Evolutionary conservation across 2,113 vertebrate species (phyloP).

Genomic region (Recurvirostra avosetta): DNA sequence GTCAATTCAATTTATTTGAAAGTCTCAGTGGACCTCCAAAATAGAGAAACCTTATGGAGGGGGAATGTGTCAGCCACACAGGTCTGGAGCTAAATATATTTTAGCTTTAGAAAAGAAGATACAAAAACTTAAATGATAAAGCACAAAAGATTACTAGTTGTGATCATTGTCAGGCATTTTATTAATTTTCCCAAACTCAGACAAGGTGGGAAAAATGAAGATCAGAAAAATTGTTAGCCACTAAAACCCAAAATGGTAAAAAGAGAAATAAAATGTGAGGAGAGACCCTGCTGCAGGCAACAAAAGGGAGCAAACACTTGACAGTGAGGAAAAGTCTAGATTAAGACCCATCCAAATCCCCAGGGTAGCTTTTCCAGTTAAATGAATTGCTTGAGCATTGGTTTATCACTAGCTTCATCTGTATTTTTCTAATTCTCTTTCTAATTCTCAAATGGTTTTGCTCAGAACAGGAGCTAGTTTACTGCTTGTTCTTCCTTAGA

Average conservation of each 20-base stretch:
- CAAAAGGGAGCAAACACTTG: background rate
- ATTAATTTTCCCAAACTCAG: background rate
- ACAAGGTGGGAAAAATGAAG: background rate
- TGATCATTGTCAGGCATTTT: background rate
- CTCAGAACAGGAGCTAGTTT: background rate
- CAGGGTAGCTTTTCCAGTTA: background rate
- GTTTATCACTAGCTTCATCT: background rate
- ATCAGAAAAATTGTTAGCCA: background rate
- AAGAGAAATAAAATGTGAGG: background rate
- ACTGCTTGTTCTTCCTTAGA: background rate
- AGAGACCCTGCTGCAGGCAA: background rate
- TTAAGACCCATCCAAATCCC: background rate
- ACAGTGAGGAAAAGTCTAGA: background rate
- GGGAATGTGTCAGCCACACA: background rate
- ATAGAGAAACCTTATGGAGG: conserved; percentile 6
- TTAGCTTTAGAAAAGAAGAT: background rate
- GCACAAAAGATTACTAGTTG: background rate
- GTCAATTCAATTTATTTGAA: conserved; percentile 48
- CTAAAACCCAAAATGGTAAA: background rate
- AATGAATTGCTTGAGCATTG: background rate
- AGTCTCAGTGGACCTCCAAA: conserved; percentile 2
- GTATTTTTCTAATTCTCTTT: background rate
- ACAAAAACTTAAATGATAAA: background rate
- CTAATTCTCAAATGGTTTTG: background rate
- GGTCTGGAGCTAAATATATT: background rate